Percentiles rank a stretch among this genome's conserved stretches.
These are phyloP conservation scores for Megastigmus dorsalis DNA, from an alignment of 2,888 invertebrate genomes.

Conservation along the genomic window DNA sequence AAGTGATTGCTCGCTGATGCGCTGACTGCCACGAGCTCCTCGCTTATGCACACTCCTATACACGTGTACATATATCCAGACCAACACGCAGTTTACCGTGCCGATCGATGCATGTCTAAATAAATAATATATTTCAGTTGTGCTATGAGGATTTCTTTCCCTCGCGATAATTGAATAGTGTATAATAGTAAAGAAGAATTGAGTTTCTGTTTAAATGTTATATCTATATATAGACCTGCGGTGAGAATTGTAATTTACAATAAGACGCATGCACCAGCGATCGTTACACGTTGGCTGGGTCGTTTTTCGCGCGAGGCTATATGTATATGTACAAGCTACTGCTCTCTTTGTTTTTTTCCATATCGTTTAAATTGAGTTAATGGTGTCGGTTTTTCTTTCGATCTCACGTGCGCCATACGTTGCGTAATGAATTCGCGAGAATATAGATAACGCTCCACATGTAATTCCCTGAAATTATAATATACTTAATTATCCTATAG, in stretches of 20 bases:
- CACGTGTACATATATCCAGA: too few relatives aligned
- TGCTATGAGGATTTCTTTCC: too few relatives aligned
- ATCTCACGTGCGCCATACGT: neutral
- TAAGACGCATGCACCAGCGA: neutral
- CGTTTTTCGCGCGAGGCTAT: too few relatives aligned
- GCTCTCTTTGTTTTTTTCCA: neutral
- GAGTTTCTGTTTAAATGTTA: slow-evolving; percentile 14
- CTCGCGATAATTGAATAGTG: slow-evolving; percentile 12
- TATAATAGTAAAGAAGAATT: slow-evolving; percentile 31
- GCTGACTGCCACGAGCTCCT: neutral
- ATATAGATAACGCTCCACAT: neutral
- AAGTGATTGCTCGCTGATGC: neutral
- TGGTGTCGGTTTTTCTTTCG: neutral
- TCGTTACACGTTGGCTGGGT: too few relatives aligned
- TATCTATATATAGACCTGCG: too few relatives aligned
- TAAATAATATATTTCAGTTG: neutral
- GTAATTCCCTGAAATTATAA: neutral
- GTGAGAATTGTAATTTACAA: slow-evolving; percentile 17
- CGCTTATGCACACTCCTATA: neutral
- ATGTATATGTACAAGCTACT: too few relatives aligned
- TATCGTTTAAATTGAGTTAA: neutral
- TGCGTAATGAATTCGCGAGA: neutral
- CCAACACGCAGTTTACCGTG: neutral
- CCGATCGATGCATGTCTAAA: too few relatives aligned
- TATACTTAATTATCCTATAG: neutral